phyloP scores from a whole-genome alignment of 2,113 vertebrate genomes.

The Rhineura floridana region DNA sequence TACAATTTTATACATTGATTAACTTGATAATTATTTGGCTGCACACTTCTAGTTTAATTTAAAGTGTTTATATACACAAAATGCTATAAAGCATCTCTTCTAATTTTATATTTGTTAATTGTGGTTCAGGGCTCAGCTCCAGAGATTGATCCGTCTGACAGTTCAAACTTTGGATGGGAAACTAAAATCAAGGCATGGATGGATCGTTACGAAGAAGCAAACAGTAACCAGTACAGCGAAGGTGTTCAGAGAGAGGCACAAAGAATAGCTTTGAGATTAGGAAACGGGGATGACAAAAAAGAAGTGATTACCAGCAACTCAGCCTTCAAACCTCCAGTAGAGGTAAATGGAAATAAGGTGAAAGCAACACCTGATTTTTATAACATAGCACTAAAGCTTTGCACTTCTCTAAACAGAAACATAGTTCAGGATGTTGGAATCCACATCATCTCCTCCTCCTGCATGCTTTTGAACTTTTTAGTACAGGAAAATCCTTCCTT shows the following conservation, averaged over 20 bases:
- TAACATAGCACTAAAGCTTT: neutral
- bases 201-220: constrained; percentile 98
- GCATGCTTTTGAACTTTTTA: constrained; percentile 24
- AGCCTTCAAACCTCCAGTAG: constrained; percentile 94
- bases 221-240: constrained; percentile 96
- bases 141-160: constrained; percentile 92
- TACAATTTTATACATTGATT: neutral
- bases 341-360: constrained; percentile 79
- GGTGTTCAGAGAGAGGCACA: constrained; percentile 91
- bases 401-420: constrained; percentile 1
- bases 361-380: neutral
- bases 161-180: constrained; percentile 91
- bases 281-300: constrained; percentile 89
- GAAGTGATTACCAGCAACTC: constrained; percentile 85
- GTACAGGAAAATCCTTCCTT: neutral
- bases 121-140: constrained; percentile 89
- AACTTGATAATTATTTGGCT: neutral
- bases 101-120: constrained; percentile 53
- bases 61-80: neutral
- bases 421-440: neutral
- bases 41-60: neutral
- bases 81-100: neutral
- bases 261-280: constrained; percentile 85
- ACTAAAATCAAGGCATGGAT: constrained; percentile 98
- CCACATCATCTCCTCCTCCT: neutral